Evolutionary conservation across 64 coral and sea anemone genomes (phyloP), one percentile per base, ranked within the genome.

Genomic region (Montipora cactus): DNA sequence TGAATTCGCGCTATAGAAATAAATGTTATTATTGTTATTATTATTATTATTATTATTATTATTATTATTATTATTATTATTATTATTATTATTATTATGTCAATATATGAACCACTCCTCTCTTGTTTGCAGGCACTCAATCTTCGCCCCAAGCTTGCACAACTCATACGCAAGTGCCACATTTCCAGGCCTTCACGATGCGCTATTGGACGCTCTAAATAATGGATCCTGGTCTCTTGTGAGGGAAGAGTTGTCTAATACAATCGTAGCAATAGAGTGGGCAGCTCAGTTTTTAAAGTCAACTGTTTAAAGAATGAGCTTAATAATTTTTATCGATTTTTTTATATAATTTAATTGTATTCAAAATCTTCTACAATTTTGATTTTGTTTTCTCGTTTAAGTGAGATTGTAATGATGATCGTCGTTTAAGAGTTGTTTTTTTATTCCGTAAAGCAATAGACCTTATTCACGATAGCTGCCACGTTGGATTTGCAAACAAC

Each of bases 81-180:
- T n/a, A n/a, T n/a, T n/a, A n/a, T n/a, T n/a, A n/a, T n/a, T n/a
- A n/a, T n/a, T n/a, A n/a, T n/a, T n/a, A n/a, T n/a, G 19, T 51
- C 7, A 16, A 21, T 5, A 21, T 37, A 1, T 37, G 37, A 37
- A 37, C 8, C 21, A 20, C 23, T 45, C 85, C 8, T 81, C 1
- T 8, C 9, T 52, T 76, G 18, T 19, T 87, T 74, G 2, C 89
- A 98, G 96, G 96, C 96, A 98, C 74, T 92, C 85, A 37, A 92
- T 98, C 53, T 98, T 91, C 62, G 96, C 96, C n/a, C 96, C 96
- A 15, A 98, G 96, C 46, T 25, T 91, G 21, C 82, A 91, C 84
- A 95, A 95, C 83, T 98, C 96, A 0, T 98, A 98, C 47, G 93
- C 92, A 50, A 95, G 96, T 76, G 93, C 93, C 49, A 91, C 93